Evolutionary conservation across 1,140 invertebrate genomes (phyloP).

Genomic region (Drosophila nannoptera): DNA sequence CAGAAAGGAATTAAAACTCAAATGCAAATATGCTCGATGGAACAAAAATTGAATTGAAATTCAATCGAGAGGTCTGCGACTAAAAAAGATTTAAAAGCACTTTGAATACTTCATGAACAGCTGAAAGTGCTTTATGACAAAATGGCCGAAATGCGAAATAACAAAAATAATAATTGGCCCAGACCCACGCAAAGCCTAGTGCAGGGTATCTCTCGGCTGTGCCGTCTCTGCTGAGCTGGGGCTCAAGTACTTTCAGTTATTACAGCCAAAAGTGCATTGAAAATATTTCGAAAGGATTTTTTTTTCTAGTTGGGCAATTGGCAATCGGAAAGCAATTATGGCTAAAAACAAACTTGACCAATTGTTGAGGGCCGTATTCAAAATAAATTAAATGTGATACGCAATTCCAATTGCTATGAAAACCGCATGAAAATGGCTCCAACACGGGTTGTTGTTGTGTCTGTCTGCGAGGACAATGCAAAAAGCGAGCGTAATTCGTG

Average conservation of each 20-base stretch:
- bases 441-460: slow-evolving; percentile 7
- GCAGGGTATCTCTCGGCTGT: no score
- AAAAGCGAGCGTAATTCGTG: slow-evolving; percentile 40
- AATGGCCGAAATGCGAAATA: no score
- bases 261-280: no score
- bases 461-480: slow-evolving; percentile 13
- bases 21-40: neutral
- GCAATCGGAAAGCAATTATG: neutral
- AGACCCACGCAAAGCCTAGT: no score
- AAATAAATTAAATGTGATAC: slow-evolving; percentile 15
- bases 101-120: neutral
- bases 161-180: no score
- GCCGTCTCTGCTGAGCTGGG: no score
- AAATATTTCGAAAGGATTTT: no score
- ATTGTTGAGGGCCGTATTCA: neutral
- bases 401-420: slow-evolving; percentile 9
- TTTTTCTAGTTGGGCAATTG: neutral
- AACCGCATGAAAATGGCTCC: slow-evolving; percentile 10
- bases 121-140: neutral
- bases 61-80: no score
- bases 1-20: neutral
- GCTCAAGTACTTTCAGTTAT: no score
- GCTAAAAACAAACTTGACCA: neutral
- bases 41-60: neutral
- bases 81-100: no score